Evolutionary conservation across 2,797 vertebrate species (phyloP), one percentile per base, ranked within the genome.

Genomic region (Garrulus glandarius): DNA sequence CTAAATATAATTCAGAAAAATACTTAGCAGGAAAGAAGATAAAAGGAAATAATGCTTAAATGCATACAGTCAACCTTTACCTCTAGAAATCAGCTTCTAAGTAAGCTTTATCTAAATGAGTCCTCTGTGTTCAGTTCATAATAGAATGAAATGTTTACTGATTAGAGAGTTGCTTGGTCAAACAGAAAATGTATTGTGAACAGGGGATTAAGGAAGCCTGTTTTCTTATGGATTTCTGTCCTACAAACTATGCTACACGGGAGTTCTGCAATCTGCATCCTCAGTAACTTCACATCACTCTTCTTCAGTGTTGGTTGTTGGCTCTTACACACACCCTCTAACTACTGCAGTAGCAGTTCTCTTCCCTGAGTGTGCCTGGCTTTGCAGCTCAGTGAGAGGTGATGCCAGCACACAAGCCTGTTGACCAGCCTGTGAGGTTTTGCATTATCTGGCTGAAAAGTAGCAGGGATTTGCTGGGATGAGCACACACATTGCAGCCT

Each of bases 391-490:
- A 15, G 61, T 10, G 21, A 32, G 76, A 32, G 4, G 5, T 26
- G 44, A 12, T 63, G 30, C 20, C 3, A 7, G 49, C 30, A 46
- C 17, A 61, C 17, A 30, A 3, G 0, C 2, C 1, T 37, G 6
- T 24, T 60, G 63, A 30, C 11, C 7, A 50, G 11, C 19, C 46
- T 4, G 0, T 19, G 29, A 52, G 24, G 16, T 47, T 84, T 68
- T 74, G 21, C 43, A 22, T 4, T 4, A 1, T 34, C 32, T 74
- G 56, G 8, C 34, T 56, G 41, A 72, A 74, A 22, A 44, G 10
- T 2, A 30, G 6, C 26, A 20, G 10, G 11, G 41, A 46, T 26
- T 53, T 70, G 17, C 30, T 2, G 4, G 10, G 20, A 19, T 52
- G 8, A 34, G 15, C 23, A 30, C 8, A 37, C n/a, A n/a, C 6